Base-by-base conservation (phyloP, 2,888 invertebrate species). In the Muschampia plurimacula region DNA sequence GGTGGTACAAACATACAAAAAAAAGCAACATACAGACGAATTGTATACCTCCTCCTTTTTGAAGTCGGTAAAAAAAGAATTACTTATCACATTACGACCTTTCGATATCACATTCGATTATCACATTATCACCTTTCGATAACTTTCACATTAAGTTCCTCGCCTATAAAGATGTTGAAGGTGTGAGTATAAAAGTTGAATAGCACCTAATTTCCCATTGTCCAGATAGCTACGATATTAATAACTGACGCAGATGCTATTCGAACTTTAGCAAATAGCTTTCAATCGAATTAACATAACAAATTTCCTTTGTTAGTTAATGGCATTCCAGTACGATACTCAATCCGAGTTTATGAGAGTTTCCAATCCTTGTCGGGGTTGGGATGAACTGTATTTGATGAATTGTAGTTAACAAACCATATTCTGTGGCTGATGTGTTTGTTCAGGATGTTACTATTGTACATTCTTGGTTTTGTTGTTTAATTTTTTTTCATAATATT, bases 171-270 rank as follows among this genome's bases (percentile, higher is more conserved):
- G 71, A 78, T 66, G 74, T 74, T 69, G 77, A 70, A 69, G 75
- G 76, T 73, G 72, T 46, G 41, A 75, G 75, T 76, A 79, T 75
- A 79, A 77, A 80, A 74, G 76, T 78, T 70, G 77, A 81, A 81
- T 78, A 79, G 77, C 75, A 15, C 22, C 62, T 12, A 28, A 28
- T 57, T 57, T 57, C 15, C 65, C 65, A 71, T 66, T 71, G 70
- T 71, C 65, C 59, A 36, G n/a, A 57, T 22, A 36, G 44, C 9
- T 49, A 65, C 65, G 64, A 70, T 65, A 70, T 70, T 65, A 36
- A 70, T 60, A 60, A 71, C 49, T 60, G 67, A 72, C 60, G 71
- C 67, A 72, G 71, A 66, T 67, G 71, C 41, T 72, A 60, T 66
- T 66, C 67, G 52, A 52, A 72, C 72, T 62, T 32, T 41, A 67